These are phyloP conservation scores for Neodiprion virginianus DNA, from an alignment of 1,140 invertebrate species.

Conservation along the genomic window DNA sequence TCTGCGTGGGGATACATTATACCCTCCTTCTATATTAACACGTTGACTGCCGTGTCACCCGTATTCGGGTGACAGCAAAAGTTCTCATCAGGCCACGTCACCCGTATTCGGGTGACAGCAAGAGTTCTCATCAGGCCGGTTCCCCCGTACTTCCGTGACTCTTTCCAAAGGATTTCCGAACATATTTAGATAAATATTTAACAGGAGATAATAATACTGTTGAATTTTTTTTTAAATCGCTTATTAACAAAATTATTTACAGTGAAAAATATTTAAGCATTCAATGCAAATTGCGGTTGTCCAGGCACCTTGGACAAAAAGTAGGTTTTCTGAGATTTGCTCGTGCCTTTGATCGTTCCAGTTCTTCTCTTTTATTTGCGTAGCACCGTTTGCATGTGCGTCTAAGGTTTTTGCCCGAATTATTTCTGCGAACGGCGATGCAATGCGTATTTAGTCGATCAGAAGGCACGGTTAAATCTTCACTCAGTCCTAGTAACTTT, in stretches of 20 bases:
- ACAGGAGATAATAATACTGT: constrained; percentile 17
- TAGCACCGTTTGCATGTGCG: background rate
- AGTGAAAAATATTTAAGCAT: constrained; percentile 13
- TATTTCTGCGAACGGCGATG: too few relatives aligned
- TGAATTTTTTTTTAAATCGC: background rate
- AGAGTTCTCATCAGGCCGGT: background rate
- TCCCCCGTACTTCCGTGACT: background rate
- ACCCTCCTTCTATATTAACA: too few relatives aligned
- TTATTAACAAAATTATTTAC: constrained; percentile 20
- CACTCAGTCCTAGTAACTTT: constrained; percentile 1
- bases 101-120: too few relatives aligned
- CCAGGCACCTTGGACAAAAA: constrained; percentile 13
- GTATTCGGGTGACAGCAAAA: too few relatives aligned
- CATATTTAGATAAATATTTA: constrained; percentile 11
- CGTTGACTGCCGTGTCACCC: too few relatives aligned
- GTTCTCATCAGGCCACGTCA: too few relatives aligned
- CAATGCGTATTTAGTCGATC: too few relatives aligned
- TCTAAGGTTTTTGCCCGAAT: too few relatives aligned
- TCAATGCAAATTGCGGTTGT: constrained; percentile 11
- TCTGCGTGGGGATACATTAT: too few relatives aligned
- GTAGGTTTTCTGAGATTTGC: constrained; percentile 19
- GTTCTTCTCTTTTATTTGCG: constrained; percentile 22
- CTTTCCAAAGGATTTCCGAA: constrained; percentile 12
- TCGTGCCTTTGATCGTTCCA: constrained; percentile 19
- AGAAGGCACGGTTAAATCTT: background rate